Percentiles rank a stretch among this genome's conserved stretches.
phyloP scores from a whole-genome alignment of 2,797 vertebrate genomes.

The Gadopsis bispinosus region DNA sequence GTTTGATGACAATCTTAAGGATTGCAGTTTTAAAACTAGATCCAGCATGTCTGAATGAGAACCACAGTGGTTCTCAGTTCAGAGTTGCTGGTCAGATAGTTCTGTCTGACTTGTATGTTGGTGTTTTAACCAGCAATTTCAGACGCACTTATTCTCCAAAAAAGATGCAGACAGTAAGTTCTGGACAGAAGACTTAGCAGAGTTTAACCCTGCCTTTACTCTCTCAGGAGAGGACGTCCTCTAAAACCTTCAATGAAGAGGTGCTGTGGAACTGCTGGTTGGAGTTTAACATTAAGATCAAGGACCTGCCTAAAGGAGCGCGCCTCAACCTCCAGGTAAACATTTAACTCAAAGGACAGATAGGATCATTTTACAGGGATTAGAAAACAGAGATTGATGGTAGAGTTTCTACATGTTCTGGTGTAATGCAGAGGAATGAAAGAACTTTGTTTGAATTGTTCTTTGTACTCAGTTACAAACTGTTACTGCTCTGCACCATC shows the following conservation, averaged over 20 bases:
- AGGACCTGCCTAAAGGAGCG: slow-evolving; percentile 95
- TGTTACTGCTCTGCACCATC: too few species aligned
- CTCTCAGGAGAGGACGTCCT: slow-evolving; percentile 87
- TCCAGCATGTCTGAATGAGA: not conserved
- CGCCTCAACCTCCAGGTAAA: slow-evolving; percentile 94
- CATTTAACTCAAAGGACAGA: not conserved
- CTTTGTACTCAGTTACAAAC: too few species aligned
- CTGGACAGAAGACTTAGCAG: not conserved
- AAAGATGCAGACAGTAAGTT: not conserved
- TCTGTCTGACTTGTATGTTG: not conserved
- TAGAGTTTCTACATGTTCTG: not conserved
- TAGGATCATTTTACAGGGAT: not conserved
- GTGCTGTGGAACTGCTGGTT: slow-evolving; percentile 98
- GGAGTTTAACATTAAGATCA: slow-evolving; percentile 96
- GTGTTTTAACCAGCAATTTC: not conserved
- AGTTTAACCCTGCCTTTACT: not conserved
- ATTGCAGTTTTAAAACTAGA: not conserved
- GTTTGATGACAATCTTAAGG: not conserved
- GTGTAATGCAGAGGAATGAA: not conserved
- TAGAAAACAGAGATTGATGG: slow-evolving; percentile 64
- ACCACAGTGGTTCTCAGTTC: too few species aligned
- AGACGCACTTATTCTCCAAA: not conserved
- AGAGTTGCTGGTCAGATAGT: too few species aligned
- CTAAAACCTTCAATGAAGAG: slow-evolving; percentile 94
- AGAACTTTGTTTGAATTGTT: too few species aligned